Conservation (phyloP, 2,113 vertebrate species). For the Lagenorhynchus albirostris region DNA sequence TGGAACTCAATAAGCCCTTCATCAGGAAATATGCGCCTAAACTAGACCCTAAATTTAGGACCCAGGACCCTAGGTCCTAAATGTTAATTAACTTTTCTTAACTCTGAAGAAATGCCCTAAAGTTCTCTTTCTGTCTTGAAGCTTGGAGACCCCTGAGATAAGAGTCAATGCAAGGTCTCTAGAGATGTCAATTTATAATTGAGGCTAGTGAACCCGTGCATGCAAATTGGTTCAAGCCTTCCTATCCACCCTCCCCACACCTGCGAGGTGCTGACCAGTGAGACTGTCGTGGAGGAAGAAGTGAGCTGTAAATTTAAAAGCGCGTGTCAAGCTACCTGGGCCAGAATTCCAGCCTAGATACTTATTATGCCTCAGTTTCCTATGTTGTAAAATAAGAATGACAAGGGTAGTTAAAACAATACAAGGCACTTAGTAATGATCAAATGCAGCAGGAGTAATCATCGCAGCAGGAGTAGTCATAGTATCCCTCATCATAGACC, state of each 20-base stretch:
- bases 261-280: not conserved
- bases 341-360: not conserved
- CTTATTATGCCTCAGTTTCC: not conserved
- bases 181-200: conserved; percentile 21
- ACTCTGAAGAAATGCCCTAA: conserved; percentile 17
- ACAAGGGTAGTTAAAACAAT: not conserved
- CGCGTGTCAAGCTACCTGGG: not conserved
- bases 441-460: not conserved
- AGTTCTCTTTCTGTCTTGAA: conserved; percentile 18
- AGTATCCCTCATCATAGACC: not conserved
- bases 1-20: not conserved
- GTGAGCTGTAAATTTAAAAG: not conserved
- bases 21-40: conserved; percentile 25
- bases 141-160: not conserved
- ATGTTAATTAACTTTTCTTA: conserved; percentile 64
- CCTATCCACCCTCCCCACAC: not conserved
- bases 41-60: not conserved
- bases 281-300: not conserved
- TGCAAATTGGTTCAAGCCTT: not conserved
- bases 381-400: not conserved
- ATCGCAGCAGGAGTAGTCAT: not conserved
- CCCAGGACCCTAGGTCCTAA: not conserved
- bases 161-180: not conserved
- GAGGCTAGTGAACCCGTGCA: conserved; percentile 27
- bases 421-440: not conserved